Evolutionary conservation across 2,888 invertebrate species (phyloP), one percentile per base, ranked within the genome.

Genomic region (Dione vanillae): DNA sequence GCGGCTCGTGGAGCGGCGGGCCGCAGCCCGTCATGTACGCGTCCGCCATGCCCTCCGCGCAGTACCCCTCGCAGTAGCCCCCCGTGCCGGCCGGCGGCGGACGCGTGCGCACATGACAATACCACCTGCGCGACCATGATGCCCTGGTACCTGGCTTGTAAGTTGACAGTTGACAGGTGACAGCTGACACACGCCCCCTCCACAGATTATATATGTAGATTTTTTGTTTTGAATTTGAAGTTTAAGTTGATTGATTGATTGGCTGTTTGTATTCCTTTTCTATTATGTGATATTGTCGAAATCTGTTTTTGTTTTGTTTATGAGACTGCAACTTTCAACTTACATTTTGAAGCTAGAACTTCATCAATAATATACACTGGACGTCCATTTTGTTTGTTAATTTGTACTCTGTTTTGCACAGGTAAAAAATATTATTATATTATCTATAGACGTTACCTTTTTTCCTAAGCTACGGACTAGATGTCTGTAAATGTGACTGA

Each of bases 11-110:
- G 83, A 93, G 93, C 78, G 95, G 94, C 77, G 94, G 93, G 79
- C 94, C 95, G 85, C 92, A 95, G 88, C 94, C 94, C 82, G 94
- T 95, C 77, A 95, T 96, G 95, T 96, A 96, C 85, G 94, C 96
- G 87, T 96, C 97, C 94, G 96, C 96, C 20, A 61, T 97, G 94
- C 97, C 97, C 87, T 97, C 96, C 82, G 90, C 90, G 83, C 96
- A 97, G 94, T 97, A 97, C 94, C 97, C 96, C 85, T 95, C 97
- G 90, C 97, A 97, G 96, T 97, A 97, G 96, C 83, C 70, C 67
- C 74, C 73, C 72, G 67, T 70, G 69, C 65, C 73, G 64, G 75
- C 74, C 68, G 51, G 72, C 70, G 62, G 70, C 69, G 59, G 56
- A 49, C 64, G 37, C 64, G 47, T 35, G 47, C 49, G 49, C 64